Percentiles rank a stretch among this genome's conserved stretches.
Conservation (phyloP, 1,140 invertebrate species). For the Aphis craccivora region DNA sequence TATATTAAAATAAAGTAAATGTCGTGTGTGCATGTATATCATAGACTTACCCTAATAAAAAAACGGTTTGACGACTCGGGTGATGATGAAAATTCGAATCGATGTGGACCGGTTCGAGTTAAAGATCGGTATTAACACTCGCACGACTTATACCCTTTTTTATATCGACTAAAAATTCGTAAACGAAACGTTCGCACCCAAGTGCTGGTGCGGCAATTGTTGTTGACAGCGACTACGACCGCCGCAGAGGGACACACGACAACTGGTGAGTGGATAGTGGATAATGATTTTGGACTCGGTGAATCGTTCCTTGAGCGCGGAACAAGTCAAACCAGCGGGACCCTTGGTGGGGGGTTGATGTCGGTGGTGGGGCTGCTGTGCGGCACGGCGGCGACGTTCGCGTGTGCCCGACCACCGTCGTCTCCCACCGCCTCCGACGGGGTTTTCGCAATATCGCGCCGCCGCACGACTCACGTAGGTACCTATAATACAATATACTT, state of each 20-base stretch:
- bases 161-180: background rate
- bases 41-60: constrained; percentile 21
- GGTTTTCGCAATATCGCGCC: constrained; percentile 35
- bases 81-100: background rate
- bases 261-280: constrained; percentile 40
- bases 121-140: background rate
- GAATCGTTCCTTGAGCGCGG: constrained; percentile 8
- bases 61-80: background rate
- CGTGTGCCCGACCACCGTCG: constrained; percentile 8
- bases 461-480: background rate
- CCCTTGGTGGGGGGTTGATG: background rate
- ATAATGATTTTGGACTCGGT: constrained; percentile 41
- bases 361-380: background rate
- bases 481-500: background rate
- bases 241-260: constrained; percentile 25
- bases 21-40: background rate
- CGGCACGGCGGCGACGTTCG: background rate
- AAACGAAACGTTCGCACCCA: background rate
- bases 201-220: background rate
- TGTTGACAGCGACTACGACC: background rate
- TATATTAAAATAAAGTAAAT: background rate
- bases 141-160: background rate
- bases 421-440: background rate
- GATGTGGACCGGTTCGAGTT: background rate
- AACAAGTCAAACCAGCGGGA: background rate